Evolutionary conservation across 2,113 vertebrate genomes (phyloP).

Genomic region (Mandrillus leucophaeus): DNA sequence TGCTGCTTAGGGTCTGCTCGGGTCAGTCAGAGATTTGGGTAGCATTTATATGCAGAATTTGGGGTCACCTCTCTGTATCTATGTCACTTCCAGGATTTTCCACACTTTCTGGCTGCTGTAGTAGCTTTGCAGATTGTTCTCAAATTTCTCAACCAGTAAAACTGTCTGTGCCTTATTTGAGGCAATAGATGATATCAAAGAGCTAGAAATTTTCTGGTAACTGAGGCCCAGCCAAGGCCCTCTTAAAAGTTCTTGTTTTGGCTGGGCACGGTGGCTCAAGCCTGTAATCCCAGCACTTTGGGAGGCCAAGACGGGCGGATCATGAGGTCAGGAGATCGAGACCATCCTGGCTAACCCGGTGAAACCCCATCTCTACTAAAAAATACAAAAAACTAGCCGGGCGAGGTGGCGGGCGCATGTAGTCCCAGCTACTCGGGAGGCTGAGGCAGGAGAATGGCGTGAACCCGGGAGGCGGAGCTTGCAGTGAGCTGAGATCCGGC

Average conservation of each 20-base stretch:
- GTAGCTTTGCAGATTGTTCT: neutral
- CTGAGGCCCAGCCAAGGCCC: neutral
- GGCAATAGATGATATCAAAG: neutral
- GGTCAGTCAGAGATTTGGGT: neutral
- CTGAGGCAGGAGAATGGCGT: too few relatives aligned
- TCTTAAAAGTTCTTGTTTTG: constrained; percentile 32
- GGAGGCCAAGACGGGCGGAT: too few relatives aligned
- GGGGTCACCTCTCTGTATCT: neutral
- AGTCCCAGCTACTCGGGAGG: too few relatives aligned
- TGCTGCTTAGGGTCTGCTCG: neutral
- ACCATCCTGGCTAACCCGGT: too few relatives aligned
- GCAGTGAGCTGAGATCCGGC: too few relatives aligned
- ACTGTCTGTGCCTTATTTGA: neutral
- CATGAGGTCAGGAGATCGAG: too few relatives aligned
- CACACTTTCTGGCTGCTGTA: neutral
- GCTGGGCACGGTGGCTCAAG: too few relatives aligned
- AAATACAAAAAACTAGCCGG: too few relatives aligned
- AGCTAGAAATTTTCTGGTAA: constrained; percentile 7
- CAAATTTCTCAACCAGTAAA: neutral
- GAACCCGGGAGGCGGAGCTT: fast-evolving
- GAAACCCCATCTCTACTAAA: too few relatives aligned
- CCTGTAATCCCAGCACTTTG: too few relatives aligned
- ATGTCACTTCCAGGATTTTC: neutral
- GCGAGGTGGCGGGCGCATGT: too few relatives aligned
- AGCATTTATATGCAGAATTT: neutral